Evolutionary conservation across 2,113 vertebrate species (phyloP), one percentile per base, ranked within the genome.

Genomic region (Naja naja): DNA sequence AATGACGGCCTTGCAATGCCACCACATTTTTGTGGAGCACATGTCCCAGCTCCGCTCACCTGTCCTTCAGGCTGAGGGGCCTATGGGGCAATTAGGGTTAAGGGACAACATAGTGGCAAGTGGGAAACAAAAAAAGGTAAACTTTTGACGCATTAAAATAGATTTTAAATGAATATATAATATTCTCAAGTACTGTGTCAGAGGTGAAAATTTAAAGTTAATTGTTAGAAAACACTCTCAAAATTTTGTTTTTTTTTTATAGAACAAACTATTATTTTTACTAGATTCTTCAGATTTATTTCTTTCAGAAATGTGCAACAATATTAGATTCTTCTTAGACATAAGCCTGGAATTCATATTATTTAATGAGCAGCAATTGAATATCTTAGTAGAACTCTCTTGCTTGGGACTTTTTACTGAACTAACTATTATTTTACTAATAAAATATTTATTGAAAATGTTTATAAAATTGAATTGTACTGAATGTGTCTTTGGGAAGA

Each of bases 1-100:
- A 97, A 97, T 95, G 97, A 97, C 16, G 97, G 96, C 97, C 97
- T 97, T 97, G 97, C 96, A 96, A 97, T 97, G 96, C 95, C 97
- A 94, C 97, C 95, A 98, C 97, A 97, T 95, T 97, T 98, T 96
- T 97, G 98, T 96, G 98, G 97, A 95, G 95, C 93, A 97, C 98
- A 98, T 96, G 90, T 98, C 96, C 95, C 96, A 94, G 97, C 96
- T 97, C 95, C 97, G 94, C 97, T 98, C 91, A 95, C 96, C 95
- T 98, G 95, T 96, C 97, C 97, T 86, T 97, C 97, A 96, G 97
- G 94, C 97, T 97, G 98, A 97, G 97, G 95, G 93, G 97, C 96
- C 97, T 98, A 95, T 0, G 96, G 97, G 95, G 95, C 94, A 93
- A 96, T 91, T 34, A 94, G 96, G 96, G 56, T 96, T 94, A 56